phyloP scores from a whole-genome alignment of 2,888 invertebrate species.

The Furcula furcula region DNA sequence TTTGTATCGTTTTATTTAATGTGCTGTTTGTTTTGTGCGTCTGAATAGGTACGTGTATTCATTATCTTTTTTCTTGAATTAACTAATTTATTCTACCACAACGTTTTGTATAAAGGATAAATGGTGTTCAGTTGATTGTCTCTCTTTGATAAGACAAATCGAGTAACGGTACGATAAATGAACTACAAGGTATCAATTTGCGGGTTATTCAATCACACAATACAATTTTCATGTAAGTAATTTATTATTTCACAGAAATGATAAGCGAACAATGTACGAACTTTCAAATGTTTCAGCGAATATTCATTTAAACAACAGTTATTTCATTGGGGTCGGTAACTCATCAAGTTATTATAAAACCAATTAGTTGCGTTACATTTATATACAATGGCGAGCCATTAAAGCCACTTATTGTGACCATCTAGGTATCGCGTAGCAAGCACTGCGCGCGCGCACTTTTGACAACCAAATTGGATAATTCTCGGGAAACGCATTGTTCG shows the following conservation, averaged over 20 bases:
- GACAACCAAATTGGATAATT: constrained; percentile 78
- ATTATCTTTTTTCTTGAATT: too few relatives aligned
- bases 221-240: too few relatives aligned
- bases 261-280: too few relatives aligned
- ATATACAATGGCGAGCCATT: constrained; percentile 34
- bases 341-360: constrained; percentile 23
- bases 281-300: too few relatives aligned
- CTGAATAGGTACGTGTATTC: constrained; percentile 6
- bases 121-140: too few relatives aligned
- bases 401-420: constrained; percentile 40
- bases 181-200: too few relatives aligned
- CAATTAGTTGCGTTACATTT: constrained; percentile 44
- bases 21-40: constrained; percentile 33
- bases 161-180: too few relatives aligned
- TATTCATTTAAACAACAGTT: not conserved
- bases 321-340: constrained; percentile 5
- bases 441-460: constrained; percentile 64
- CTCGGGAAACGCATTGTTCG: constrained; percentile 72
- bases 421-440: constrained; percentile 26
- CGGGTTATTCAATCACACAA: too few relatives aligned
- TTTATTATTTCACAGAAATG: too few relatives aligned
- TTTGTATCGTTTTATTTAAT: constrained; percentile 56
- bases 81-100: too few relatives aligned
- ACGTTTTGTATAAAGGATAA: too few relatives aligned
- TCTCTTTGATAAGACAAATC: too few relatives aligned